Evolutionary conservation across 2,888 invertebrate genomes (phyloP), one percentile per base, ranked within the genome.

Genomic region (Mythimna loreyi): DNA sequence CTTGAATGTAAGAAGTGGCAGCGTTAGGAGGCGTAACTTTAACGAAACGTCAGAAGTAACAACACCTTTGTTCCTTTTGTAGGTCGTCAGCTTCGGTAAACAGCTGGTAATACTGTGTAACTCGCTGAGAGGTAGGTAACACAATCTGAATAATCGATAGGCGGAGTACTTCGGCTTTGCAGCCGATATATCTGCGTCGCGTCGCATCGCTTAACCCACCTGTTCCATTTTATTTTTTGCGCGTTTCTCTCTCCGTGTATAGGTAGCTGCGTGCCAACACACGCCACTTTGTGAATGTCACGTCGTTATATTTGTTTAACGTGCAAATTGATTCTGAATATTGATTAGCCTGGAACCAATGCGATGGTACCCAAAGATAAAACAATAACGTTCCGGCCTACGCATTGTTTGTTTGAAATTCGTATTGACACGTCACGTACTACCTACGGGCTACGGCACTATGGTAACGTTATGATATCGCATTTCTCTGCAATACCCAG

Each of bases 71-170:
- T 63, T 63, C 58, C 19, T 62, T 58, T 69, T 63, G 49, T 66
- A 55, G 45, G 33, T 73, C 60, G 68, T 33, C 50, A 40, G 72
- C 53, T 53, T 67, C 56, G 67, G 62, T 72, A 59, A 67, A 60
- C 55, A 76, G 62, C 49, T 62, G 67, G 62, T 67, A 56, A 72
- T 63, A 63, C 60, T 67, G 58, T 50, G 40, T 58, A 23, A 23
- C 36, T 30, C 72, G 13, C 50, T 67, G 59, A 47, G 55, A 59
- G 45, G 59, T 63, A 58, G 49, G 60, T 59, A 63, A 62, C 72
- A 69, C 69, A 64, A 77, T 77, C 74, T 77, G 78, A 77, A 77
- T 77, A 77, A 77, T 74, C 78, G 70, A 77, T 77, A 77, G 68
- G 55, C 55, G 58, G 58, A 65, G 61, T 66, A 55, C 67, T 76